Evolutionary conservation across 2,113 vertebrate genomes (phyloP).

Genomic region (Cephalopholis sonnerati): DNA sequence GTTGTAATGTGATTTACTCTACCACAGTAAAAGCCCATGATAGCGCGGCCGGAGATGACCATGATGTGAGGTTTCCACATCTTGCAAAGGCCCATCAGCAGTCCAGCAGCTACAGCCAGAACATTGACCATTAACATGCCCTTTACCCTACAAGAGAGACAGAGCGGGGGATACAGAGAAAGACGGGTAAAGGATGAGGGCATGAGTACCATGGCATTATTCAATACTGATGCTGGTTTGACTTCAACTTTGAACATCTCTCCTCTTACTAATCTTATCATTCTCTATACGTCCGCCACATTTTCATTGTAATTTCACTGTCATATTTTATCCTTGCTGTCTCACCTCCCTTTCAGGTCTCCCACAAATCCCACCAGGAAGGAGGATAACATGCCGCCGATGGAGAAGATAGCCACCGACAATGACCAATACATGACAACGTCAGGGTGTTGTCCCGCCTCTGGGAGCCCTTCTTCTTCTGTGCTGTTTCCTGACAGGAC

Average conservation of each 20-base stretch:
- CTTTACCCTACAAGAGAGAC: constrained; percentile 86
- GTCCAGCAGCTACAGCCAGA: constrained; percentile 89
- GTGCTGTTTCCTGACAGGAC: constrained; percentile 63
- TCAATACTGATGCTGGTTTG: background rate
- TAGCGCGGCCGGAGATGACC: constrained; percentile 90
- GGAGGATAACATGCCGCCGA: constrained; percentile 94
- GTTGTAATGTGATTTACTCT: no score
- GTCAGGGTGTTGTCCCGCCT: constrained; percentile 41
- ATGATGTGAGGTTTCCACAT: constrained; percentile 91
- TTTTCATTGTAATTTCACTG: no score
- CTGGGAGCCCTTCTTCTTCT: background rate
- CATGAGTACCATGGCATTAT: background rate
- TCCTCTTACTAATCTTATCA: no score
- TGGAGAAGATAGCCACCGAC: constrained; percentile 92
- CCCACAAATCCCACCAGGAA: constrained; percentile 94
- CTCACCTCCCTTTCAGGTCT: constrained; percentile 91
- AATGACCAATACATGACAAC: constrained; percentile 93
- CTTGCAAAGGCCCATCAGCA: constrained; percentile 92
- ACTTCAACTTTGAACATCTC: background rate
- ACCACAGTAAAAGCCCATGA: constrained; percentile 97
- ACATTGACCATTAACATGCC: constrained; percentile 91
- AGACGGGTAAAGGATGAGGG: background rate
- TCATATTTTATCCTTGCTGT: background rate
- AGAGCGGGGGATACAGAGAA: background rate
- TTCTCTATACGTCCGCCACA: no score